Conservation (phyloP, 2,888 invertebrate species). For the Drosophila leonis region DNA sequence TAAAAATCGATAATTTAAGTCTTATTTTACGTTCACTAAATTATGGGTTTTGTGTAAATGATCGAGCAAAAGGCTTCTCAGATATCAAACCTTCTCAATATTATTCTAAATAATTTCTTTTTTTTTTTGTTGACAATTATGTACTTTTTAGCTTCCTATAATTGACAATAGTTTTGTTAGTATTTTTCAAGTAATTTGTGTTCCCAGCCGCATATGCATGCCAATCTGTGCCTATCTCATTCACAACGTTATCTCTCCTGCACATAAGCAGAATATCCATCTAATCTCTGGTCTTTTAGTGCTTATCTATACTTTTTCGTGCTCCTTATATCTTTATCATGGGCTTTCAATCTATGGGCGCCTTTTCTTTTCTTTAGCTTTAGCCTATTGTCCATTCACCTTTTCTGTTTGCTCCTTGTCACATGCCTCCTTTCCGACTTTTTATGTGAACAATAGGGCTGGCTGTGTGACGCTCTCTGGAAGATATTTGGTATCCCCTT, state of each 20-base stretch:
- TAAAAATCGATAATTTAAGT: not conserved
- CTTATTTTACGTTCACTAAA: too few relatives aligned
- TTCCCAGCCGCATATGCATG: too few relatives aligned
- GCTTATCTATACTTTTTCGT: constrained; percentile 12
- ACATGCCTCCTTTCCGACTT: constrained; percentile 1
- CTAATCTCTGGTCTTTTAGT: constrained; percentile 18
- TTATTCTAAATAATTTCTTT: not conserved
- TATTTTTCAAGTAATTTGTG: not conserved
- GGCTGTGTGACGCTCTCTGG: constrained; percentile 23
- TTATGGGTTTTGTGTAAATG: too few relatives aligned
- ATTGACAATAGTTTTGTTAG: not conserved
- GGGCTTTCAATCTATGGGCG: constrained; percentile 31
- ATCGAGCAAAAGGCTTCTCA: too few relatives aligned
- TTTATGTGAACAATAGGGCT: constrained; percentile 31
- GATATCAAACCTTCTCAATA: not conserved
- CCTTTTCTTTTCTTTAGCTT: constrained; percentile 26
- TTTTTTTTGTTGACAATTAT: not conserved
- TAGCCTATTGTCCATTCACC: constrained; percentile 53
- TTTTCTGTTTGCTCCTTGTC: constrained; percentile 48
- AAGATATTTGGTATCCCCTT: constrained; percentile 25
- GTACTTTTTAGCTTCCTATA: not conserved
- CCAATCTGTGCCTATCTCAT: not conserved
- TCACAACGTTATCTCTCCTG: not conserved
- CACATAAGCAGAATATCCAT: not conserved
- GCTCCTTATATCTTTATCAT: not conserved